Percentiles rank a stretch among this genome's conserved stretches.
These are phyloP conservation scores for Netelia inedita DNA, from an alignment of 2,888 invertebrate species.

Conservation along the genomic window DNA sequence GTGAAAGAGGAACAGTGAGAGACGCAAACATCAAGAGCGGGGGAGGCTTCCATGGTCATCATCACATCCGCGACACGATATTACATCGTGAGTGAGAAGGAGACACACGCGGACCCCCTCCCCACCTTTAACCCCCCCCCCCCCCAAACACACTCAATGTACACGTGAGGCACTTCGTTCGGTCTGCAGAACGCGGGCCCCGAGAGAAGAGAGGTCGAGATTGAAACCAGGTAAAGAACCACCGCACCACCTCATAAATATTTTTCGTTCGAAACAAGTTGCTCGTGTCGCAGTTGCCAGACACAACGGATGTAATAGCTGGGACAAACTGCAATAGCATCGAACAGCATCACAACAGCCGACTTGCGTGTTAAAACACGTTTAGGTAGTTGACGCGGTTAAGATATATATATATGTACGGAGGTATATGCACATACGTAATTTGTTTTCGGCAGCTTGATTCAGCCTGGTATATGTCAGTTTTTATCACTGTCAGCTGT, in stretches of 20 bases:
- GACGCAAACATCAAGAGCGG: slow-evolving; percentile 13
- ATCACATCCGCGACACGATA: slow-evolving; percentile 48
- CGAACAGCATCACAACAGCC: neutral
- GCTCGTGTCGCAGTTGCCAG: slow-evolving; percentile 3
- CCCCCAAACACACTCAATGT: too few relatives aligned
- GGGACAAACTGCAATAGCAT: slow-evolving; percentile 4
- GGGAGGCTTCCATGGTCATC: slow-evolving; percentile 45
- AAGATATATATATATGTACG: neutral
- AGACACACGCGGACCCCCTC: neutral
- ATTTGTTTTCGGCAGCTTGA: neutral
- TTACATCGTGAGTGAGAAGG: slow-evolving; percentile 34
- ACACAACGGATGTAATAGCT: slow-evolving; percentile 20
- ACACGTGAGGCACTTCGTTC: neutral
- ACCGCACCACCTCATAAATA: slow-evolving; percentile 44
- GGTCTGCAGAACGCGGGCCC: neutral
- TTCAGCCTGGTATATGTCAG: neutral
- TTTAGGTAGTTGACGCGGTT: slow-evolving; percentile 19
- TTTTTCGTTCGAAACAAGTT: slow-evolving; percentile 42
- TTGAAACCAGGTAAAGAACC: slow-evolving; percentile 28
- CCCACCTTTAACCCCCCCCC: neutral
- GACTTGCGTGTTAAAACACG: neutral
- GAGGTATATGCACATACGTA: too few relatives aligned
- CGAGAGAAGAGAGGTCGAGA: neutral
- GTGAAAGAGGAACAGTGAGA: slow-evolving; percentile 1
- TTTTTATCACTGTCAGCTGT: slow-evolving; percentile 14